Evolutionary conservation across 2,113 vertebrate species (phyloP), one percentile per base, ranked within the genome.

Genomic region (Arothron firmamentum): DNA sequence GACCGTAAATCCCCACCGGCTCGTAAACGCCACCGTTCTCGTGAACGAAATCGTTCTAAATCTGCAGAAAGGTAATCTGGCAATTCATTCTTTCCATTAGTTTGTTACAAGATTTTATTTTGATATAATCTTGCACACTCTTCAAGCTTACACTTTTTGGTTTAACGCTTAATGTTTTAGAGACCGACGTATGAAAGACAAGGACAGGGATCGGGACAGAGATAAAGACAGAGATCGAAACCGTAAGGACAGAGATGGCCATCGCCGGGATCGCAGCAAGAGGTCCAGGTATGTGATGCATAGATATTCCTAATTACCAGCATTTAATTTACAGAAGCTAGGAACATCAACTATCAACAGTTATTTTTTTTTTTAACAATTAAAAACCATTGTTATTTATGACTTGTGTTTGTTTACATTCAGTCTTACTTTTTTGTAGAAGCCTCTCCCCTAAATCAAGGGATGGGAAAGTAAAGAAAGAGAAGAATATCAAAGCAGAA

Each of bases 11-110:
- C 56, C 3, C 95, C 96, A 34, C 95, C 94, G 0, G 52, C 83
- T 42, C 82, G 86, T 41, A 96, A 96, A 78, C 89, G 94, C 0
- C 93, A 95, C 72, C 91, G 94, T 0, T 96, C 96, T 19, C 92
- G 94, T 59, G 96, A 98, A 14, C 85, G 94, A 18, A 92, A 94
- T 77, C 90, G 94, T 3, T 97, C 96, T 42, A 97, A 97, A 75
- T 97, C 95, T 7, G 0, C 85, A 0, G 96, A 98, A 18, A 93
- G 96, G 96, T 96, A 75, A 56, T 9, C 1, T 28, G 25, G 25
- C 21, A 54, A 38, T 34, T 18, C 1, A 5, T 42, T 5, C 20
- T 23, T 38, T 57, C 14, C 25, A 25, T 15, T 41, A 17, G 7
- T 25, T 0, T 46, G 25, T 0, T 16, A 28, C 2, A 6, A 16